A percentile compares a stretch with the other conserved stretches of the same genome.
Evolutionary conservation across 1,140 invertebrate species (phyloP).

Genomic region (Kradibia gibbosae): DNA sequence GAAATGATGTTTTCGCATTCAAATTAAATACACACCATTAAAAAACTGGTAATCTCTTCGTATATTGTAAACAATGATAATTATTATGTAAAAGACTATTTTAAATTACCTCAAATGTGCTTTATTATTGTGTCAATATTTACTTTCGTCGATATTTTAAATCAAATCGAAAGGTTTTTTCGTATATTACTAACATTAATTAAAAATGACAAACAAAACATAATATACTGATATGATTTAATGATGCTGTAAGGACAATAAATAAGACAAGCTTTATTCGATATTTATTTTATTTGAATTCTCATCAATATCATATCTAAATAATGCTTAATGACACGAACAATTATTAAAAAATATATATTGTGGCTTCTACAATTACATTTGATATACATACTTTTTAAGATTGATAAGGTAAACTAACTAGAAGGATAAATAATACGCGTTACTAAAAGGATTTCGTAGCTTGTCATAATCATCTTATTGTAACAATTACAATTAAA

Average conservation of each 20-base stretch:
- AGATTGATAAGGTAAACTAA: slow-evolving; percentile 58
- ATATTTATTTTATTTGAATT: slow-evolving; percentile 53
- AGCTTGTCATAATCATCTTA: slow-evolving; percentile 44
- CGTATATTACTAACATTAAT: too few species aligned
- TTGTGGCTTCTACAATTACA: slow-evolving; percentile 68
- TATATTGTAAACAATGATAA: too few species aligned
- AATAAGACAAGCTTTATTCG: slow-evolving; percentile 7
- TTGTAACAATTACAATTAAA: slow-evolving; percentile 65
- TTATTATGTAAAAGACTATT: too few species aligned
- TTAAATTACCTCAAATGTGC: too few species aligned
- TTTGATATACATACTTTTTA: slow-evolving; percentile 58
- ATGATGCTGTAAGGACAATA: not conserved
- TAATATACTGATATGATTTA: too few species aligned
- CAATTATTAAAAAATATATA: slow-evolving; percentile 72
- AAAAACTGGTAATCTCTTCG: too few species aligned
- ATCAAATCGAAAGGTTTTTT: too few species aligned
- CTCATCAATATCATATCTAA: slow-evolving; percentile 53
- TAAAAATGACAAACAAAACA: too few species aligned
- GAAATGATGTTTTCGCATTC: too few species aligned
- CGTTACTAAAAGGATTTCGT: slow-evolving; percentile 41
- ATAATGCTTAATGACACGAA: slow-evolving; percentile 53
- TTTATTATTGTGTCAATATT: too few species aligned
- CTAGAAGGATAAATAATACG: slow-evolving; percentile 52
- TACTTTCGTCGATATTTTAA: too few species aligned
- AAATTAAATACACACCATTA: too few species aligned